A percentile compares a stretch with the other conserved stretches of the same genome.
These are phyloP conservation scores for Ceraclea dissimilis DNA, from an alignment of 2,888 invertebrate species.

Conservation along the genomic window DNA sequence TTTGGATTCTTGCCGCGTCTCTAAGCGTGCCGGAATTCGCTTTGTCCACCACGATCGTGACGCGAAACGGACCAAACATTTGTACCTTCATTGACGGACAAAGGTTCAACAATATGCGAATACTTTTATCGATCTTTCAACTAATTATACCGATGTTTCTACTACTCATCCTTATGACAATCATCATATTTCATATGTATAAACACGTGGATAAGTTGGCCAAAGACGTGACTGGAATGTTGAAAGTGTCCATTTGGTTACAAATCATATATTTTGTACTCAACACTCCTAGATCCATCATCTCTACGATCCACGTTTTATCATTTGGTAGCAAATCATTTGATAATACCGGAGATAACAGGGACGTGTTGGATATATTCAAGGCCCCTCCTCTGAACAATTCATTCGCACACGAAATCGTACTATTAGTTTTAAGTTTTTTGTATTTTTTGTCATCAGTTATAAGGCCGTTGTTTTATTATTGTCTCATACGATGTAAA, in stretches of 20 bases:
- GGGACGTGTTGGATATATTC: slow-evolving; percentile 10
- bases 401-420: slow-evolving; percentile 9
- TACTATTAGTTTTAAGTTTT: slow-evolving; percentile 19
- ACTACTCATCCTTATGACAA: slow-evolving; percentile 32
- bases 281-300: slow-evolving; percentile 37
- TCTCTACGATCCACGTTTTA: slow-evolving; percentile 30
- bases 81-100: slow-evolving; percentile 48
- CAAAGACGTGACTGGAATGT: slow-evolving; percentile 31
- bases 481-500: neutral
- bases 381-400: slow-evolving; percentile 21
- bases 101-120: slow-evolving; percentile 41
- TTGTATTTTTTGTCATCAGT: slow-evolving; percentile 17
- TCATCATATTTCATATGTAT: slow-evolving; percentile 31
- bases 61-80: slow-evolving; percentile 35
- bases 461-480: neutral
- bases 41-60: slow-evolving; percentile 42
- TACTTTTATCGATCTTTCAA: slow-evolving; percentile 39
- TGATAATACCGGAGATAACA: neutral
- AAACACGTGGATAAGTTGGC: neutral
- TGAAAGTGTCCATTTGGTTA: slow-evolving; percentile 40
- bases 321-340: neutral
- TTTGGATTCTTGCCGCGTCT: slow-evolving; percentile 52
- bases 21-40: slow-evolving; percentile 53
- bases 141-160: slow-evolving; percentile 38
- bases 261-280: slow-evolving; percentile 35